A percentile compares a stretch with the other conserved stretches of the same genome.
Conservation (phyloP, 2,888 invertebrate species). For the Villa cingulata region DNA sequence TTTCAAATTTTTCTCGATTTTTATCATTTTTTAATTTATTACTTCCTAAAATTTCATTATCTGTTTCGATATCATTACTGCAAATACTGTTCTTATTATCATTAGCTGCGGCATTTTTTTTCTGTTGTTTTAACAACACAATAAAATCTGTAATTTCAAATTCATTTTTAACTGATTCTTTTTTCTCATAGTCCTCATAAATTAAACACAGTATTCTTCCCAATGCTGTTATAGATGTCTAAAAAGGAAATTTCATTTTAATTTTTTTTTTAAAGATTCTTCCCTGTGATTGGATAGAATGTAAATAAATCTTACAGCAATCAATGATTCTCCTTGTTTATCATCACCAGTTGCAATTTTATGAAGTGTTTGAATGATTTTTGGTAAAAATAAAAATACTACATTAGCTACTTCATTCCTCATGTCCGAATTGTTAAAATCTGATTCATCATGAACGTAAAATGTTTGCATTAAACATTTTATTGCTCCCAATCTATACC, state of each 20-base stretch:
- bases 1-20: constrained; percentile 18
- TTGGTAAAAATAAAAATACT: constrained; percentile 47
- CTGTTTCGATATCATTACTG: neutral
- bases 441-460: constrained; percentile 43
- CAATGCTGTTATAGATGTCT: constrained; percentile 26
- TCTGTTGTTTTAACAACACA: constrained; percentile 13
- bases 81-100: neutral
- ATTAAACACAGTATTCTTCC: constrained; percentile 28
- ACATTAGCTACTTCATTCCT: constrained; percentile 42
- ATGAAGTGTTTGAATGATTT: constrained; percentile 40
- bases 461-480: constrained; percentile 50
- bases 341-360: constrained; percentile 40
- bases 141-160: constrained; percentile 21
- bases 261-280: neutral
- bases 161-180: constrained; percentile 16
- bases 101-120: neutral
- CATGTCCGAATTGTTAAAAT: constrained; percentile 40
- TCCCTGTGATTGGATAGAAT: no score
- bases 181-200: constrained; percentile 28
- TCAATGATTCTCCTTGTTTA: constrained; percentile 43
- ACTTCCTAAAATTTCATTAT: constrained; percentile 19
- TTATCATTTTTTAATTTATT: constrained; percentile 12
- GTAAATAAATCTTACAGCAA: constrained; percentile 36
- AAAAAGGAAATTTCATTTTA: neutral
- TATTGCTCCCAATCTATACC: constrained; percentile 38